Base-by-base conservation (phyloP, 2,888 invertebrate genomes). In the Graphium colonna region DNA sequence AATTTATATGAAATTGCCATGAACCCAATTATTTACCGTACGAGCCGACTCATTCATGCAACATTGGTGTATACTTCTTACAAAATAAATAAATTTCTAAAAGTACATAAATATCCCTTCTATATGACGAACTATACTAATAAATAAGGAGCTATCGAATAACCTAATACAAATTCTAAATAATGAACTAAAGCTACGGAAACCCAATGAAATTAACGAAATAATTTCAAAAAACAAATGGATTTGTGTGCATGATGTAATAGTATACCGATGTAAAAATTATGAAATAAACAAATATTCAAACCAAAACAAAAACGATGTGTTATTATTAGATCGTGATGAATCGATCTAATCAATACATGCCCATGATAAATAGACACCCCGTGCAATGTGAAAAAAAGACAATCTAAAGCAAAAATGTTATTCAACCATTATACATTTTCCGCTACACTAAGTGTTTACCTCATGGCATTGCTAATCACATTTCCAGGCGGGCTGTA, bases 401-500 rank as follows among this genome's bases (percentile, higher is more conserved):
- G 33, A n/a, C 31, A 8, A 13, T 45, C 3, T 31, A 5, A 7
- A 45, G 31, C 44, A 3, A 52, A n/a, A 49, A 39, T 53, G 39
- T 43, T 48, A 43, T 43, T 44, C 28, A 55, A 46, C 47, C 52
- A 57, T 54, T 51, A 60, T 60, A 50, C 64, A 73, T 59, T 63
- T 68, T 62, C 43, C 58, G 61, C 61, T 68, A 52, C 53, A 53
- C 38, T 55, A 55, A 58, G 10, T 54, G 44, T 65, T 82, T 87
- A 88, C 88, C 88, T 88, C 79, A 70, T 65, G 62, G 73, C 75
- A 68, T 76, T 75, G 65, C 72, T 73, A 72, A 77, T 67, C 64
- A 81, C 78, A 69, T 78, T 77, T 77, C 85, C 83, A 58, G 82
- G 81, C 64, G 78, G 77, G 79, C 88, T 88, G 87, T 62, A 79